Evolutionary conservation across 2,888 invertebrate genomes (phyloP).

Genomic region (Melinopterus prodromus): DNA sequence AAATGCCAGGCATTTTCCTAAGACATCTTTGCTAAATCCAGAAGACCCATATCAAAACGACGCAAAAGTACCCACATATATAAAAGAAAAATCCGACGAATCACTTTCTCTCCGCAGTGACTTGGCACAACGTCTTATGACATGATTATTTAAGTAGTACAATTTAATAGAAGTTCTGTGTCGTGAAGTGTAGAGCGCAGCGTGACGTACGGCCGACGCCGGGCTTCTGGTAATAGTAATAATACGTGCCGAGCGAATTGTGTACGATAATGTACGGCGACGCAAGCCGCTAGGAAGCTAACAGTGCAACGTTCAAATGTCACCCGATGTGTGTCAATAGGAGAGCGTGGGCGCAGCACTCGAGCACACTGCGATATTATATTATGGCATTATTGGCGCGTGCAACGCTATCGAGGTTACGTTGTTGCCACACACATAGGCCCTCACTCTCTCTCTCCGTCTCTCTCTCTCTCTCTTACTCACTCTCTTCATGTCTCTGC

Average conservation of each 20-base stretch:
- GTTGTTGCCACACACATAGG: slow-evolving; percentile 45
- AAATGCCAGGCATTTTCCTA: no score
- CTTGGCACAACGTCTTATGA: not conserved
- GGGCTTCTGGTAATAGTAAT: not conserved
- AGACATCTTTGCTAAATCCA: no score
- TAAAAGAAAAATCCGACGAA: not conserved
- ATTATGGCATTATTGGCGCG: slow-evolving; percentile 54
- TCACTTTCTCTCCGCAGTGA: not conserved
- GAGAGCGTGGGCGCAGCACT: slow-evolving; percentile 50
- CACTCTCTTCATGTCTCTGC: not conserved
- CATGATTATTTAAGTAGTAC: not conserved
- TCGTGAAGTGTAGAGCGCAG: not conserved
- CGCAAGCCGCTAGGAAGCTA: slow-evolving; percentile 44
- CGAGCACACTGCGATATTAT: slow-evolving; percentile 50
- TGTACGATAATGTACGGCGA: slow-evolving; percentile 15
- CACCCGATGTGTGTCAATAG: slow-evolving; percentile 53
- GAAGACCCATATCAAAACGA: no score
- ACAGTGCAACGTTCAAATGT: slow-evolving; percentile 49
- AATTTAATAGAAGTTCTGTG: not conserved
- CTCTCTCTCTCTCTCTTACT: not conserved
- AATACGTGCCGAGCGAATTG: slow-evolving; percentile 11
- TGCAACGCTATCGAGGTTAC: slow-evolving; percentile 51
- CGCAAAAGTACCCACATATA: no score
- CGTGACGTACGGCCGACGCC: not conserved
- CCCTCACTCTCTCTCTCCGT: not conserved